phyloP scores from a whole-genome alignment of 2,113 vertebrate genomes.

The Procapra przewalskii region DNA sequence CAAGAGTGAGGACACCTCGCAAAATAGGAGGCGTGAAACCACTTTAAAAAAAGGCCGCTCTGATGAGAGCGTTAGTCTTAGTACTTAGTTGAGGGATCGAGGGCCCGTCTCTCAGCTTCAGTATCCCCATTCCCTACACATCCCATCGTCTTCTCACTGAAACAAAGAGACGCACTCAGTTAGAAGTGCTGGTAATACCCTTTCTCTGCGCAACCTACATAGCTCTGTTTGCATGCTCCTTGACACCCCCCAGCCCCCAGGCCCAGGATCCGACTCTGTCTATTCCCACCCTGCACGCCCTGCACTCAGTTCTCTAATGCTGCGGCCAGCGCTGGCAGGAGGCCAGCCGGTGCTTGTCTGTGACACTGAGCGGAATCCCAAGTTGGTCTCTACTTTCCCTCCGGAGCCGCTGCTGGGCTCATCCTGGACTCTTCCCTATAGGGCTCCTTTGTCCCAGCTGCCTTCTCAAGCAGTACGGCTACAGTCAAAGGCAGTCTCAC shows the following conservation, averaged over 20 bases:
- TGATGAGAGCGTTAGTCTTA: neutral
- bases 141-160: neutral
- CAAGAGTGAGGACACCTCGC: fast-evolving
- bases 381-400: neutral
- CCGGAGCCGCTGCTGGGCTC: neutral
- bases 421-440: neutral
- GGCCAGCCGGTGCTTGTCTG: fast-evolving
- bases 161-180: fast-evolving
- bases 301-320: neutral
- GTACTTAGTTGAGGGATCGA: neutral
- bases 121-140: neutral
- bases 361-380: neutral
- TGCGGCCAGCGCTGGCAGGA: fast-evolving
- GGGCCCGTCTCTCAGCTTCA: neutral
- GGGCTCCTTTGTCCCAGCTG: neutral
- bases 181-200: neutral
- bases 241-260: too few relatives aligned
- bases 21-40: neutral
- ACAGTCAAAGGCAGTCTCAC: neutral
- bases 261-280: fast-evolving
- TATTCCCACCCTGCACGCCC: fast-evolving
- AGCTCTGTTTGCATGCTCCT: neutral
- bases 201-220: neutral
- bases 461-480: neutral
- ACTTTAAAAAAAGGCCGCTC: neutral